Conservation (phyloP, 2,113 vertebrate genomes). For the Lamprologus sp. region DNA sequence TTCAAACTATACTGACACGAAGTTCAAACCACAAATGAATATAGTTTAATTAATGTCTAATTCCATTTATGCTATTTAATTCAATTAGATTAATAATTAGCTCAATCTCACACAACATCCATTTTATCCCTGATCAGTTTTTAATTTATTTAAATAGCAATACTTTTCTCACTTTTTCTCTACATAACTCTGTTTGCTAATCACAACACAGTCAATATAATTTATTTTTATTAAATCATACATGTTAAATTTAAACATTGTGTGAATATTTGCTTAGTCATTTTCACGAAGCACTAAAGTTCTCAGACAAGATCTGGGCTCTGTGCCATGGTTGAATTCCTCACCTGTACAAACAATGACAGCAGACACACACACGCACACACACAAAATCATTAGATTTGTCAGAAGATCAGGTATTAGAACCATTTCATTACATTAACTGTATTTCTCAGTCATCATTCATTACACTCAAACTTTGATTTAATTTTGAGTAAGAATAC, state of each 20-base stretch:
- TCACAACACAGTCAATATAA: too few species aligned
- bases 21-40: too few species aligned
- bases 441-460: background rate
- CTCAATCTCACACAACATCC: too few species aligned
- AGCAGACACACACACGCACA: background rate
- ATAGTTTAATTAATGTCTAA: too few species aligned
- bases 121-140: too few species aligned
- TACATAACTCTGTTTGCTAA: too few species aligned
- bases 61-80: too few species aligned
- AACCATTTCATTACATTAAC: background rate
- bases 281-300: background rate
- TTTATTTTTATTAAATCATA: background rate
- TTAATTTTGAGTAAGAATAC: background rate
- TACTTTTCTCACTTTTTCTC: too few species aligned
- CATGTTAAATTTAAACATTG: background rate
- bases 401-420: background rate
- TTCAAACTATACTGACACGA: too few species aligned
- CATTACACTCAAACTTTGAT: background rate
- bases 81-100: accelerated
- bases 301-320: background rate
- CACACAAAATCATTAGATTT: background rate
- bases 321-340: background rate
- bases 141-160: too few species aligned
- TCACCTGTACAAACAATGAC: background rate
- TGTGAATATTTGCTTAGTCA: background rate